Percentiles rank a stretch among this genome's conserved stretches.
phyloP scores from a whole-genome alignment of 2,113 vertebrate species.

The Misgurnus anguillicaudatus region DNA sequence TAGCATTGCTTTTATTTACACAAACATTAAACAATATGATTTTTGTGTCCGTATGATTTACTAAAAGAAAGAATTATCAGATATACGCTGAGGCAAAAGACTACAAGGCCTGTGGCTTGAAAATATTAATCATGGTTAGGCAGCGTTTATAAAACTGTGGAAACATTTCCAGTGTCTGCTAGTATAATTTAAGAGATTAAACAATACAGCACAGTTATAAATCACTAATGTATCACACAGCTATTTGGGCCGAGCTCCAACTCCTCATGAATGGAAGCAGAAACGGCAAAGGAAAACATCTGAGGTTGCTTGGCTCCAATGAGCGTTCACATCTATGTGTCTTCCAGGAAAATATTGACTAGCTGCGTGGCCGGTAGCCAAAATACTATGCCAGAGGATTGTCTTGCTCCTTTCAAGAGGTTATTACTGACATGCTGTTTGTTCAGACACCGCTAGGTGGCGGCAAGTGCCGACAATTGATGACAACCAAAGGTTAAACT shows the following conservation, averaged over 20 bases:
- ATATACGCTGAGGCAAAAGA: conserved; percentile 2
- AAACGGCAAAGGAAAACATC: conserved; percentile 53
- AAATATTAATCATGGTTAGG: conserved; percentile 48
- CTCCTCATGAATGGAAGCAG: conserved; percentile 50
- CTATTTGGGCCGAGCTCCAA: conserved; percentile 54
- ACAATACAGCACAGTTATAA: conserved; percentile 53
- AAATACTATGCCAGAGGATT: conserved; percentile 50
- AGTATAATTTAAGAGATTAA: conserved; percentile 53
- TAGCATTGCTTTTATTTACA: too few relatives aligned
- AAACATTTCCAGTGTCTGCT: conserved; percentile 50
- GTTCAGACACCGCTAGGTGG: conserved; percentile 41
- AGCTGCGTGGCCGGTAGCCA: conserved; percentile 49
- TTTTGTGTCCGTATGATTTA: background rate
- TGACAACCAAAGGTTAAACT: background rate
- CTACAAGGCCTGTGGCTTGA: background rate
- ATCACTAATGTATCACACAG: conserved; percentile 51
- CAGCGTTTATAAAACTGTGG: conserved; percentile 32
- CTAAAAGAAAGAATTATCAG: background rate
- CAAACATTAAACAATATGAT: too few relatives aligned
- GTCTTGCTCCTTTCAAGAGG: conserved; percentile 41
- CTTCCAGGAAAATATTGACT: conserved; percentile 59
- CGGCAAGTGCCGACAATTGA: conserved; percentile 43
- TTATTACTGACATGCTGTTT: conserved; percentile 20
- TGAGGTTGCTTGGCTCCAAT: conserved; percentile 52
- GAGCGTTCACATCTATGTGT: conserved; percentile 53